These are phyloP conservation scores for Ochropleura leucogaster DNA, from an alignment of 2,888 invertebrate genomes.

Conservation along the genomic window DNA sequence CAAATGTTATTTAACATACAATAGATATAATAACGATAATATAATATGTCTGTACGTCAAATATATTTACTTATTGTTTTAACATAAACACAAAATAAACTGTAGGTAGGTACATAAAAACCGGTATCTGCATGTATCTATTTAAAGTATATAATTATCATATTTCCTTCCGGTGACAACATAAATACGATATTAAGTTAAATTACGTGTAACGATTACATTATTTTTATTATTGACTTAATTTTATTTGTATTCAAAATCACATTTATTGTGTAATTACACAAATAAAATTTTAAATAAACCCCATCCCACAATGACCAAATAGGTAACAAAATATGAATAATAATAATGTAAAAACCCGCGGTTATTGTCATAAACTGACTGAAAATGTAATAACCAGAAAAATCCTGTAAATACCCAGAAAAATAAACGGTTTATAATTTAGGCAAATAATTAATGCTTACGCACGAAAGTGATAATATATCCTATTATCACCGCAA, in stretches of 20 bases:
- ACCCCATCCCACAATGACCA: neutral
- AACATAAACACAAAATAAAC: neutral
- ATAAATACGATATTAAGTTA: neutral
- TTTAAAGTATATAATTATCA: neutral
- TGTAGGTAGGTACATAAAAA: neutral
- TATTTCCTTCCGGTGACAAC: neutral
- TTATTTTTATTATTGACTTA: neutral
- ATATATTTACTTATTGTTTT: neutral
- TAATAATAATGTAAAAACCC: conserved; percentile 8
- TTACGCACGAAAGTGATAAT: neutral
- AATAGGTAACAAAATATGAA: neutral
- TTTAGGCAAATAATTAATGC: neutral
- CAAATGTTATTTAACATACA: neutral
- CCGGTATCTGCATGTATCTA: neutral
- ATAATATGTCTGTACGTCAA: neutral
- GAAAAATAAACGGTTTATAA: neutral
- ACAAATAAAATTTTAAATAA: neutral
- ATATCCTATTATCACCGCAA: too few species aligned
- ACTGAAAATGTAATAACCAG: neutral
- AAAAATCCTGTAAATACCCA: neutral
- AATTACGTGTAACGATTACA: neutral
- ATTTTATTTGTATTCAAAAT: too few species aligned
- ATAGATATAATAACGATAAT: too few species aligned
- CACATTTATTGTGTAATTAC: too few species aligned
- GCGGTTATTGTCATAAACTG: neutral